Percentiles rank a stretch among this genome's conserved stretches.
Conservation (phyloP, 1,140 invertebrate genomes). For the Calycopis cecrops region DNA sequence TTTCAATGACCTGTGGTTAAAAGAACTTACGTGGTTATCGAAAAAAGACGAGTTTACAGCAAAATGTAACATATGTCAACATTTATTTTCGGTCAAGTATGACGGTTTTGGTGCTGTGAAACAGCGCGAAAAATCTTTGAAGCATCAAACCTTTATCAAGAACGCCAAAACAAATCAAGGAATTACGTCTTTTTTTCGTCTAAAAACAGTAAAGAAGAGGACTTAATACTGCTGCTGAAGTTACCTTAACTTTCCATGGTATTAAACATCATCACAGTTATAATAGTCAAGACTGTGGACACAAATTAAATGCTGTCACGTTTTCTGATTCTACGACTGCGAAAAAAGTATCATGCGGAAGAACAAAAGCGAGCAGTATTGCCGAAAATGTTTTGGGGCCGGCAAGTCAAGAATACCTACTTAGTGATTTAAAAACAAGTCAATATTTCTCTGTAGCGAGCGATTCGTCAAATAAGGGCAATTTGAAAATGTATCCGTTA, state of each 20-base stretch:
- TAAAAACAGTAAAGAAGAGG: conserved; percentile 14
- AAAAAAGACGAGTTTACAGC: conserved; percentile 10
- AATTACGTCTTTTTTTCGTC: conserved; percentile 8
- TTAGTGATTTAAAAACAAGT: conserved; percentile 8
- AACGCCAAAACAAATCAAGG: conserved; percentile 13
- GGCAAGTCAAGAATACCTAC: background rate
- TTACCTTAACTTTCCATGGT: conserved; percentile 16
- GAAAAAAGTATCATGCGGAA: conserved; percentile 14
- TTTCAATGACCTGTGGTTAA: conserved; percentile 7
- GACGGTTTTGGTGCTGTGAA: conserved; percentile 12
- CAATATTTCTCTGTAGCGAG: conserved; percentile 8
- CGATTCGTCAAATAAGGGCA: conserved; percentile 10
- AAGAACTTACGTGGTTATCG: conserved; percentile 11
- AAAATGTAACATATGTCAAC: conserved; percentile 12
- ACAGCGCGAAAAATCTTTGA: conserved; percentile 12
- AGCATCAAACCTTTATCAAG: conserved; percentile 13
- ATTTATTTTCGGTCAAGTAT: conserved; percentile 13
- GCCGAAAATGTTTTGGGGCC: conserved; percentile 16
- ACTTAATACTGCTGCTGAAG: conserved; percentile 18
- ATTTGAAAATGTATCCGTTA: conserved; percentile 2
- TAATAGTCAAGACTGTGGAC: conserved; percentile 19
- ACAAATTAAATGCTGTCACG: conserved; percentile 21
- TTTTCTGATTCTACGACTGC: conserved; percentile 22
- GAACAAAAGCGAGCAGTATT: conserved; percentile 16
- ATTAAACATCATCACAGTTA: conserved; percentile 16